These are phyloP conservation scores for Xyliphius kryptos DNA, from an alignment of 2,113 vertebrate species.

Conservation along the genomic window DNA sequence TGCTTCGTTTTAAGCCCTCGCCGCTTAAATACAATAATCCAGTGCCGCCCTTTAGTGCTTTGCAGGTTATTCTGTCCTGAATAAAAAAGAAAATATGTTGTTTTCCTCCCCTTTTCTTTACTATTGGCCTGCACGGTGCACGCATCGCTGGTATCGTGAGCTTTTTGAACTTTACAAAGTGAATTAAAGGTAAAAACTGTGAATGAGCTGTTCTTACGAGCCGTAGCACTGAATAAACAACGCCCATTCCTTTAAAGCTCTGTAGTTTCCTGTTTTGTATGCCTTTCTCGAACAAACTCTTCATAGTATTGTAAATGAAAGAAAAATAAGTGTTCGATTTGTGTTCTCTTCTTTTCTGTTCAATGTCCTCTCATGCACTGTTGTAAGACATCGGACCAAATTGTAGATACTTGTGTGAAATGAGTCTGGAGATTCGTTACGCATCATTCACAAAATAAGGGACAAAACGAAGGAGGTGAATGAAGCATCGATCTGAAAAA, in stretches of 20 bases:
- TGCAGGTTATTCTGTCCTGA: not conserved
- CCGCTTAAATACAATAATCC: too few species aligned
- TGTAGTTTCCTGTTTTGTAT: not conserved
- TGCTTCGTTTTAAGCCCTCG: too few species aligned
- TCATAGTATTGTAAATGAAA: slow-evolving; percentile 13
- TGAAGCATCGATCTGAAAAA: slow-evolving; percentile 18
- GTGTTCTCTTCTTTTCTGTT: not conserved
- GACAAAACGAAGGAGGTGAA: slow-evolving; percentile 28
- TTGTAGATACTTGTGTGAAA: slow-evolving; percentile 11
- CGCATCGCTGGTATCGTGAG: slow-evolving; percentile 1
- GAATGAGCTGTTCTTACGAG: slow-evolving; percentile 27
- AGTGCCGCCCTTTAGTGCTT: not conserved
- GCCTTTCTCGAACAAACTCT: slow-evolving; percentile 4
- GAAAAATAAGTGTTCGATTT: slow-evolving; percentile 6
- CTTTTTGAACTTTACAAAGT: slow-evolving; percentile 9
- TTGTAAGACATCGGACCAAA: not conserved
- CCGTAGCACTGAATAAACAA: slow-evolving; percentile 28
- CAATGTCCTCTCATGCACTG: slow-evolving; percentile 5
- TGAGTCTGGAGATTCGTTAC: slow-evolving; percentile 13
- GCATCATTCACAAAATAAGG: slow-evolving; percentile 16
- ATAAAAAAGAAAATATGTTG: too few species aligned
- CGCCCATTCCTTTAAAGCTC: slow-evolving; percentile 3
- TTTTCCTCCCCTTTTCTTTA: not conserved
- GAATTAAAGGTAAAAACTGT: slow-evolving; percentile 32
- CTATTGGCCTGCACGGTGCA: not conserved